Evolutionary conservation across 2,113 vertebrate genomes (phyloP), one percentile per base, ranked within the genome.

Genomic region (Catharus bicknelli): DNA sequence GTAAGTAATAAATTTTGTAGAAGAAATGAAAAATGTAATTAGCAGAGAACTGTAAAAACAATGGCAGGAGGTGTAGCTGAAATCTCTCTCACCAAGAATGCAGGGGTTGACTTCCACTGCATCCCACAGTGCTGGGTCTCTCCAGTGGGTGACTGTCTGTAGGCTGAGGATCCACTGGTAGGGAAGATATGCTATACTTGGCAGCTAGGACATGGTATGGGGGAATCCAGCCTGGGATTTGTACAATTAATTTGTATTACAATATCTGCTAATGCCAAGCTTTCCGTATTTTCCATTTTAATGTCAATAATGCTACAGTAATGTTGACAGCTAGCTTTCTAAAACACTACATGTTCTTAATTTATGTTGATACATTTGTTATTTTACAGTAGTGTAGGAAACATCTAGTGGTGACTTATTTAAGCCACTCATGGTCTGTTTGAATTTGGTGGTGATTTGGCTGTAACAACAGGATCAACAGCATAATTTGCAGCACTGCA

Each of bases 321-420:
- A 66, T 47, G 7, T 75, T 87, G 66, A 34, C 10, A 70, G 67
- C 32, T 66, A 47, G 5, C 55, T 69, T 84, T 83, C 89, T 47
- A 64, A 90, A 94, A 77, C 32, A 70, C 14, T 42, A 2, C 0
- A 3, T 20, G 12, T 82, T 82, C 74, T 89, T 79, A 54, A 62
- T 38, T 95, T 73, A 50, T 63, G 13, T 38, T 86, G 27, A 61
- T 13, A 53, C 40, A 30, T 63, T 90, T 85, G 22, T 74, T 67
- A 61, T 51, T 34, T 86, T 69, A 40, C 38, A 55, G 29, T 63
- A 93, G 43, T 27, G 57, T 50, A 81, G 42, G 63, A 93, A 95
- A 68, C 47, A 91, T 54, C 40, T 72, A 59, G 30, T 64, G 32
- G 30, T 40, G 21, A 42, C 32, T 53, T 64, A 66, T 88, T 76